These are phyloP conservation scores for Halichoeres trimaculatus DNA, from an alignment of 2,113 vertebrate species.

Conservation along the genomic window DNA sequence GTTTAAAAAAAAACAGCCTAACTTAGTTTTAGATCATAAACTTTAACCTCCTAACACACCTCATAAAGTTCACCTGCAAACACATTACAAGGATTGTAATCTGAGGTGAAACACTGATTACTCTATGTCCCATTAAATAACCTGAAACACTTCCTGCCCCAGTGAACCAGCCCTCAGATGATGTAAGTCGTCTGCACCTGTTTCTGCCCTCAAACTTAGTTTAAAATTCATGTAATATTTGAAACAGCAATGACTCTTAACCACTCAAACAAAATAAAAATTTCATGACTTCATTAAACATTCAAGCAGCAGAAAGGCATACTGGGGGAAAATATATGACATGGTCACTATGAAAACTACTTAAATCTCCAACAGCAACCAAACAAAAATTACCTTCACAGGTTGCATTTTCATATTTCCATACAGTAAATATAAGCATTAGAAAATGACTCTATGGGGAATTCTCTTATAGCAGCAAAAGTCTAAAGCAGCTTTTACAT, in stretches of 20 bases:
- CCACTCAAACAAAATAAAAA: conserved; percentile 8
- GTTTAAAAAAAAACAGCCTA: background rate
- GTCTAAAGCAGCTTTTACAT: background rate
- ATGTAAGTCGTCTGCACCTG: background rate
- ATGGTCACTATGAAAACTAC: background rate
- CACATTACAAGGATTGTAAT: background rate
- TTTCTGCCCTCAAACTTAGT: conserved; percentile 5
- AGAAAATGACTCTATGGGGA: background rate
- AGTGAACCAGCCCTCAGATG: background rate
- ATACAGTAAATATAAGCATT: background rate
- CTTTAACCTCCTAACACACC: background rate
- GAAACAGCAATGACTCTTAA: conserved; percentile 12
- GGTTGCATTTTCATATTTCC: background rate
- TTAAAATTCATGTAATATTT: conserved; percentile 19
- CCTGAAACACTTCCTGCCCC: background rate
- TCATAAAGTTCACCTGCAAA: background rate
- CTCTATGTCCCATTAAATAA: conserved; percentile 3
- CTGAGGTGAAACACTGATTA: background rate
- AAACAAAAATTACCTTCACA: background rate
- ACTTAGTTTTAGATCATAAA: background rate
- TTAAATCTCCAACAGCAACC: background rate
- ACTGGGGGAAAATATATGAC: background rate
- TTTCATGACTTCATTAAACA: conserved; percentile 31
- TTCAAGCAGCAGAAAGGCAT: background rate
- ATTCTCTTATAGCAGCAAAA: background rate